Base-by-base conservation (phyloP, 37 sponge, comb jelly and placozoan species). In the Spongilla lacustris region DNA sequence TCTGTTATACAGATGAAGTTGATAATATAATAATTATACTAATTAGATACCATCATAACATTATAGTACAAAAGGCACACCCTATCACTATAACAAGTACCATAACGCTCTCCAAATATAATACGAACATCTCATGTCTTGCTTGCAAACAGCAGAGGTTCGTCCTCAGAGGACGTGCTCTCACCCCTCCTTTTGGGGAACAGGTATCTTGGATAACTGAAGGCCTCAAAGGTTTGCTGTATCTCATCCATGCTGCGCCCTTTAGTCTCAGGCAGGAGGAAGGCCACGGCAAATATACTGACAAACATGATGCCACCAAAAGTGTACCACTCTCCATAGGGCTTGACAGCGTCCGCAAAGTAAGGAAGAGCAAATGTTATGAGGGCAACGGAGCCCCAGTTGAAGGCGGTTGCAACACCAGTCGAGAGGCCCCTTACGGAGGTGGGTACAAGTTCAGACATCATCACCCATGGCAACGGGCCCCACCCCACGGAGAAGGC, bases 231-330 rank as follows among this genome's bases (percentile, higher is more conserved):
- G 10, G 34, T 29, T 32, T 31, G 50, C 87, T 91, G 84, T n/a
- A 91, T 93, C 22, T 92, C 84, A 22, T 90, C 84, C 84, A 93
- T 46, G 24, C 71, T 68, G 36, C 48, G 28, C 12, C 91, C 94
- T 38, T 89, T 92, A n/a, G 94, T 93, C 67, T 93, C 94, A 0
- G 94, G 91, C 0, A 91, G 17, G 49, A 93, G 81, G 30, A 91
- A 46, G 0, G 80, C 36, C 14, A 93, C 91, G 80, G 86, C 87
- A 6, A 77, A 25, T n/a, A 80, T n/a, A 41, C 67, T 69, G 68
- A 87, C 10, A 31, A 86, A 38, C 24, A 28, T 32, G 19, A 91
- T 38, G 21, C 68, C 74, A 33, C 48, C 49, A 13, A 87, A 88
- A 3, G 83, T 37, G 77, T 34, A 66, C 48, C 74, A 91, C 6